These are phyloP conservation scores for Drosophila yakuba DNA, from an alignment of 1,140 invertebrate genomes.

Conservation along the genomic window DNA sequence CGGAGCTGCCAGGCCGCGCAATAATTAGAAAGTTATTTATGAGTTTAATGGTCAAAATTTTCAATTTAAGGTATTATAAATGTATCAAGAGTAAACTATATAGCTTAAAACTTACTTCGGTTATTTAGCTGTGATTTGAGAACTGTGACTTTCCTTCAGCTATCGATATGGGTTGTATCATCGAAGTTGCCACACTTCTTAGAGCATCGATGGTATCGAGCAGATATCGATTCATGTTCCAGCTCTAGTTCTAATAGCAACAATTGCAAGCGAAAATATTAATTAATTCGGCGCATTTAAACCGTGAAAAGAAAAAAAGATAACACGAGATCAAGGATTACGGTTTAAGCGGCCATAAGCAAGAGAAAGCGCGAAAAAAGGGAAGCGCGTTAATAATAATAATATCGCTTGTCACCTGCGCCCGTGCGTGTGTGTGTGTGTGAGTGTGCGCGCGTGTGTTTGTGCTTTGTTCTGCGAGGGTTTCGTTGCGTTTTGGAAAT, in stretches of 20 bases:
- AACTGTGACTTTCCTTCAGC: not conserved
- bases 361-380: not conserved
- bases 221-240: conserved; percentile 9
- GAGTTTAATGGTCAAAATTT: too few relatives aligned
- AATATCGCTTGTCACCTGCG: conserved; percentile 39
- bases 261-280: conserved; percentile 32
- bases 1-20: not conserved
- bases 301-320: not conserved
- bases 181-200: not conserved
- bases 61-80: too few relatives aligned
- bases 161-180: not conserved
- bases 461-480: conserved; percentile 57
- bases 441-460: conserved; percentile 52
- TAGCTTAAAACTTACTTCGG: too few relatives aligned
- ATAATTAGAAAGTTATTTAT: too few relatives aligned
- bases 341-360: not conserved
- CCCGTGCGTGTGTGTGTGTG: conserved; percentile 15
- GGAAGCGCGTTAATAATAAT: conserved; percentile 8
- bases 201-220: not conserved
- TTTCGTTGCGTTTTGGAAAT: conserved; percentile 86
- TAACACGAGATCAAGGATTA: not conserved
- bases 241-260: conserved; percentile 30
- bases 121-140: not conserved
- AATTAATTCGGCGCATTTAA: conserved; percentile 24
- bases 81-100: too few relatives aligned